Percentiles rank a stretch among this genome's conserved stretches.
Conservation (phyloP, 2,888 invertebrate species). For the Abrostola tripartita region DNA sequence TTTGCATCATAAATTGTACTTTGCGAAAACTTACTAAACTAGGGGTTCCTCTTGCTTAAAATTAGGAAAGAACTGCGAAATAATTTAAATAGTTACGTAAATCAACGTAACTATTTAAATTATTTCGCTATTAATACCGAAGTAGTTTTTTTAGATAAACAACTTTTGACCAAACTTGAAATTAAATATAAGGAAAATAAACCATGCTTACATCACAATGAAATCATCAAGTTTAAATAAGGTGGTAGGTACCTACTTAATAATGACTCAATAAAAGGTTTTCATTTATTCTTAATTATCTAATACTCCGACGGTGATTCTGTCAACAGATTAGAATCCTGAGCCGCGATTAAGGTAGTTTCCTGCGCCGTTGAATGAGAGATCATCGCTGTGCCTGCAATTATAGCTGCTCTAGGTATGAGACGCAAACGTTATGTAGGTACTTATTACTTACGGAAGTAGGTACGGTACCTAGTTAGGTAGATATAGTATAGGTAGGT, state of each 20-base stretch:
- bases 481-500: not conserved
- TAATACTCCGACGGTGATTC: conserved; percentile 61
- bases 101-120: too few species aligned
- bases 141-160: too few species aligned
- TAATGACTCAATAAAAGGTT: conserved; percentile 2
- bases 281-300: conserved; percentile 36
- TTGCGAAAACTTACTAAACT: too few species aligned
- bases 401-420: conserved; percentile 38
- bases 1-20: too few species aligned
- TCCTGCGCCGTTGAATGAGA: conserved; percentile 66
- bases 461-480: conserved; percentile 4
- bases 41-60: too few species aligned
- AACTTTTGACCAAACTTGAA: too few species aligned
- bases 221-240: too few species aligned
- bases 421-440: conserved; percentile 53
- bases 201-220: too few species aligned
- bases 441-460: conserved; percentile 47
- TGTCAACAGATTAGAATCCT: conserved; percentile 69
- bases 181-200: not conserved
- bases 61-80: too few species aligned
- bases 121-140: too few species aligned
- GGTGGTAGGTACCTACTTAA: conserved; percentile 15
- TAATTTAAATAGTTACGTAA: too few species aligned
- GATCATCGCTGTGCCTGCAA: conserved; percentile 67
- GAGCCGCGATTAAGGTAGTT: conserved; percentile 63